phyloP scores from a whole-genome alignment of 2,888 invertebrate species.

The Lampropteryx suffumata region DNA sequence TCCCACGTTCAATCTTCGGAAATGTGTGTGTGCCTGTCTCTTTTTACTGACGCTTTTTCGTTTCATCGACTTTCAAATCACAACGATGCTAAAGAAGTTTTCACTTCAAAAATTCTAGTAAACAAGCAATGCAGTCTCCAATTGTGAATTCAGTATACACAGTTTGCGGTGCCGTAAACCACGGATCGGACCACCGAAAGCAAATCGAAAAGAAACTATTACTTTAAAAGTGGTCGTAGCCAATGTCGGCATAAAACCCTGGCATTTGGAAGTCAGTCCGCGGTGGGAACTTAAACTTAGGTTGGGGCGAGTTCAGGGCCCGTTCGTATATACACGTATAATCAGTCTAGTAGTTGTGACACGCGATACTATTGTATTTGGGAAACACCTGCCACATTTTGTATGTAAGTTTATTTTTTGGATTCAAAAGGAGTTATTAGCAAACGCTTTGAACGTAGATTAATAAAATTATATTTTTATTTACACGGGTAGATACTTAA shows the following conservation, averaged over 20 bases:
- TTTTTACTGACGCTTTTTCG: too few species aligned
- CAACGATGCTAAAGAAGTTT: too few species aligned
- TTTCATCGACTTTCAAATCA: too few species aligned
- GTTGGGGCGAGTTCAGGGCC: conserved; percentile 6
- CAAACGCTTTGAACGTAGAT: too few species aligned
- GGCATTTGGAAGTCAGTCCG: conserved; percentile 69
- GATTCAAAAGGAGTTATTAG: neutral
- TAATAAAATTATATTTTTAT: too few species aligned
- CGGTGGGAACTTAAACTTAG: conserved; percentile 32
- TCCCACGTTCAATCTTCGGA: too few species aligned
- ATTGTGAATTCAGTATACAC: conserved; percentile 36
- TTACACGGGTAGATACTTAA: too few species aligned
- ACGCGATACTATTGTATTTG: conserved; percentile 2
- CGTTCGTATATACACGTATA: neutral
- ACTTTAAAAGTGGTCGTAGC: conserved; percentile 64
- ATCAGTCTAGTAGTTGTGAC: neutral
- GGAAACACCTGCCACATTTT: neutral
- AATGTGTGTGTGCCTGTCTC: too few species aligned
- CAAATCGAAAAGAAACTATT: conserved; percentile 72
- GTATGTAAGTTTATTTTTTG: neutral
- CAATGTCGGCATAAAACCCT: conserved; percentile 53
- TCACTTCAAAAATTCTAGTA: too few species aligned
- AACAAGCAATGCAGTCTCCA: neutral
- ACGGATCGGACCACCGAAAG: conserved; percentile 57
- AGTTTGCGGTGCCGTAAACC: conserved; percentile 51